Conservation (phyloP, 2,113 vertebrate species). For the Chloebia gouldiae region DNA sequence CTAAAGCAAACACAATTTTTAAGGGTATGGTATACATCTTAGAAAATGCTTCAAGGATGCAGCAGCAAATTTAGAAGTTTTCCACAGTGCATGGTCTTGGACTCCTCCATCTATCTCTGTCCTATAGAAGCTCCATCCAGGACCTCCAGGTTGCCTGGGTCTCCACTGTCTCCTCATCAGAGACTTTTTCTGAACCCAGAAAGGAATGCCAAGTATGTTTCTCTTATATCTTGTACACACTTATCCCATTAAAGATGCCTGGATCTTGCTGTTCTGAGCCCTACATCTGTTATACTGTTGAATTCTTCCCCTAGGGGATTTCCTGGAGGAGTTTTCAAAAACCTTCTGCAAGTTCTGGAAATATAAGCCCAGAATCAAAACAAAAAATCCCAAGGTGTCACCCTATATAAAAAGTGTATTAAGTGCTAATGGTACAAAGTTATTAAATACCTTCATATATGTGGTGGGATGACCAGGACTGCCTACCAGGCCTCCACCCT, state of each 20-base stretch:
- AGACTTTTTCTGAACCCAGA: neutral
- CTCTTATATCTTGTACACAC: fast-evolving
- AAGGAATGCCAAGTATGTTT: neutral
- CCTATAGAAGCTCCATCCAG: fast-evolving
- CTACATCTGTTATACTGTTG: too few relatives aligned
- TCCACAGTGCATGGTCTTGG: fast-evolving
- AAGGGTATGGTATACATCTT: neutral
- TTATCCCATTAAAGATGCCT: neutral
- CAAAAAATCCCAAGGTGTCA: fast-evolving
- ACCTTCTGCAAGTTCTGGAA: neutral
- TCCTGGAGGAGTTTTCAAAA: neutral
- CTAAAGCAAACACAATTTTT: neutral
- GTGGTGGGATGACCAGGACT: neutral
- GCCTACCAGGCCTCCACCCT: neutral
- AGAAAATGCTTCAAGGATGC: neutral
- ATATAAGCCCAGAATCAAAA: neutral
- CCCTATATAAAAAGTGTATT: neutral
- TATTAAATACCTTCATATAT: neutral
- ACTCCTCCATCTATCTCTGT: neutral
- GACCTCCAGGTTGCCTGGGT: fast-evolving
- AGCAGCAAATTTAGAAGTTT: neutral
- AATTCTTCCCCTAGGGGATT: neutral
- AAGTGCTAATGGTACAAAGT: neutral
- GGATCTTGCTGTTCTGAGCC: neutral
- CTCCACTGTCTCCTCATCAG: neutral